Conservation (phyloP, 2,113 vertebrate species). For the Microcebus lehilahytsara region DNA sequence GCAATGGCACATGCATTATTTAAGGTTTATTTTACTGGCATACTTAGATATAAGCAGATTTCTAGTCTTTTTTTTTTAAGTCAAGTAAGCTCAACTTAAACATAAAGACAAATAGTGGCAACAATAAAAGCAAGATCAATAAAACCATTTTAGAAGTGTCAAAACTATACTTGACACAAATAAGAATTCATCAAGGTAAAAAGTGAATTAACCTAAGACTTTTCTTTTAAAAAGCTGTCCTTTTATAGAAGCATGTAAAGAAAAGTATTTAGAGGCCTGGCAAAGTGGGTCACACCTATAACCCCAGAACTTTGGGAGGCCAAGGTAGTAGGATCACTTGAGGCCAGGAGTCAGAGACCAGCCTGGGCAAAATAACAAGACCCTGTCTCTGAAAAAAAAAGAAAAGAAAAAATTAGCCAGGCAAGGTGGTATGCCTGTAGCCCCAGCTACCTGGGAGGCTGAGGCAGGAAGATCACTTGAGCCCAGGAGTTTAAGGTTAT, state of each 20-base stretch:
- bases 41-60: background rate
- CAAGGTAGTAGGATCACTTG: too few species aligned
- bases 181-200: conserved; percentile 59
- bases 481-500: too few species aligned
- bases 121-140: conserved; percentile 54
- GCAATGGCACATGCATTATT: background rate
- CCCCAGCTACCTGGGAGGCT: too few species aligned
- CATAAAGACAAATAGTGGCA: conserved; percentile 55
- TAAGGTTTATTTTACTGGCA: background rate
- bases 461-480: too few species aligned
- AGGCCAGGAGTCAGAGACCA: too few species aligned
- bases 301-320: too few species aligned
- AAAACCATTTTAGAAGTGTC: conserved; percentile 55
- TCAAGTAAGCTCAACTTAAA: conserved; percentile 49
- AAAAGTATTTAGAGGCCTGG: conserved; percentile 62
- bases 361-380: too few species aligned
- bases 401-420: too few species aligned
- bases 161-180: conserved; percentile 38
- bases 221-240: conserved; percentile 66
- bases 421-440: too few species aligned
- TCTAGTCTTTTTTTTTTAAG: background rate
- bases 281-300: too few species aligned
- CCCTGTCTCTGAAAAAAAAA: too few species aligned
- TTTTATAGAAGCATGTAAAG: conserved; percentile 63
- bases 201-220: conserved; percentile 68